These are phyloP conservation scores for Gambusia yucatana DNA, from an alignment of 2,797 vertebrate species.

Conservation along the genomic window DNA sequence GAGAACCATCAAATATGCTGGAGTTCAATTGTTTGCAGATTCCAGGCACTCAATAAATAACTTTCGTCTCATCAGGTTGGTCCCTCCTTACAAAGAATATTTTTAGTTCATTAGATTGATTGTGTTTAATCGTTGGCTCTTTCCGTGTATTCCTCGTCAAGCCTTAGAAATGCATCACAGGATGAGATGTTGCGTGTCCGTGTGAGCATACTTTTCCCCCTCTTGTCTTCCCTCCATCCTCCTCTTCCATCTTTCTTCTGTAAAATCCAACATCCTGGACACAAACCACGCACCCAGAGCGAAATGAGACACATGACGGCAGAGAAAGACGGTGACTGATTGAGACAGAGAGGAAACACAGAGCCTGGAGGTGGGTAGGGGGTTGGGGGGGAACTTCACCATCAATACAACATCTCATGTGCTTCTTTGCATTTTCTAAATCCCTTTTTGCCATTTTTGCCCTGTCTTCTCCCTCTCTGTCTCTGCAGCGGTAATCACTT, in stretches of 20 bases:
- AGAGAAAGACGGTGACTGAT: conserved; percentile 14
- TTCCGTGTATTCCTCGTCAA: neutral
- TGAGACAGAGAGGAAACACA: conserved; percentile 19
- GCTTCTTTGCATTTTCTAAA: conserved; percentile 80
- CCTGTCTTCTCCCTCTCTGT: conserved; percentile 79
- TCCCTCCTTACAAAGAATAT: neutral
- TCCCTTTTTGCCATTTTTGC: conserved; percentile 76
- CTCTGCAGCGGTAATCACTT: conserved; percentile 95
- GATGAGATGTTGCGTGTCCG: conserved; percentile 21
- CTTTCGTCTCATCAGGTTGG: neutral
- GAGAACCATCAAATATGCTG: neutral
- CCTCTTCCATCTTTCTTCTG: conserved; percentile 17
- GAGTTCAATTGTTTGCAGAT: neutral
- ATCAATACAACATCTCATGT: conserved; percentile 71
- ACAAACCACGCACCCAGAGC: conserved; percentile 55
- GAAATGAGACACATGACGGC: conserved; percentile 10
- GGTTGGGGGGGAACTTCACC: conserved; percentile 47
- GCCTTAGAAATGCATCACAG: neutral
- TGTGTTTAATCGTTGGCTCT: neutral
- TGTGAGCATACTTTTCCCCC: neutral
- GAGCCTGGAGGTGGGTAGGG: conserved; percentile 16
- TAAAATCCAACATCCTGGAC: conserved; percentile 52
- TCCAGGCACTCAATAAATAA: neutral
- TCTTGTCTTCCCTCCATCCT: conserved; percentile 26
- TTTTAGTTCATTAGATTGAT: neutral